Conservation (phyloP, 2,888 invertebrate species). For the Trachelus troglodyta region DNA sequence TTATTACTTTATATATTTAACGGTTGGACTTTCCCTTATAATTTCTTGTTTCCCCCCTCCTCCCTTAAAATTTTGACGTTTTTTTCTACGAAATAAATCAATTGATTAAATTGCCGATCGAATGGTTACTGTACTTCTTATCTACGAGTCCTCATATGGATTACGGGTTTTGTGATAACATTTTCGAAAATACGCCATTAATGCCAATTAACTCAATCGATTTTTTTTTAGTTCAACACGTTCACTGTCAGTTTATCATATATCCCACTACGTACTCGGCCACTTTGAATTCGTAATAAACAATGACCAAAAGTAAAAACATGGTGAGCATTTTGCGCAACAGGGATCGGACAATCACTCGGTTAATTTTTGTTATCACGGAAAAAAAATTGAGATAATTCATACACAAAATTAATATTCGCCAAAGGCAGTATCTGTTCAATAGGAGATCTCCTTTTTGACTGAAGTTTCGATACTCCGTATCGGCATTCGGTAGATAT, state of each 20-base stretch:
- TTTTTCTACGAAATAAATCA: not conserved
- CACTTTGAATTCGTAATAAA: conserved; percentile 29
- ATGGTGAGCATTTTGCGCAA: conserved; percentile 17
- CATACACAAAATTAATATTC: not conserved
- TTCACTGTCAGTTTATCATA: not conserved
- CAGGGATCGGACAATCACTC: not conserved
- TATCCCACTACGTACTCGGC: conserved; percentile 22
- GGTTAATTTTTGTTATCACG: not conserved
- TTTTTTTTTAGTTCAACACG: not conserved
- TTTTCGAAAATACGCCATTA: not conserved
- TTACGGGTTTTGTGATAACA: not conserved
- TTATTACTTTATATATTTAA: not conserved
- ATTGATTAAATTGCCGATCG: not conserved
- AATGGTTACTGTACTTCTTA: not conserved
- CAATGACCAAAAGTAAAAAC: conserved; percentile 22
- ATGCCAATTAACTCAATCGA: too few species aligned
- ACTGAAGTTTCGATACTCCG: conserved; percentile 25
- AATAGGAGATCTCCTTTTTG: conserved; percentile 29
- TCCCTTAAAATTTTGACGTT: not conserved
- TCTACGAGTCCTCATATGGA: not conserved
- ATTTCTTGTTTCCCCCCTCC: not conserved
- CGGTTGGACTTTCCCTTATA: not conserved
- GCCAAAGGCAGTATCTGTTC: conserved; percentile 13
- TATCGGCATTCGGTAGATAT: conserved; percentile 32
- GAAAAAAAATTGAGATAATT: not conserved